Base-by-base conservation (phyloP, 2,888 invertebrate genomes). In the Cosmorhoe ocellata region DNA sequence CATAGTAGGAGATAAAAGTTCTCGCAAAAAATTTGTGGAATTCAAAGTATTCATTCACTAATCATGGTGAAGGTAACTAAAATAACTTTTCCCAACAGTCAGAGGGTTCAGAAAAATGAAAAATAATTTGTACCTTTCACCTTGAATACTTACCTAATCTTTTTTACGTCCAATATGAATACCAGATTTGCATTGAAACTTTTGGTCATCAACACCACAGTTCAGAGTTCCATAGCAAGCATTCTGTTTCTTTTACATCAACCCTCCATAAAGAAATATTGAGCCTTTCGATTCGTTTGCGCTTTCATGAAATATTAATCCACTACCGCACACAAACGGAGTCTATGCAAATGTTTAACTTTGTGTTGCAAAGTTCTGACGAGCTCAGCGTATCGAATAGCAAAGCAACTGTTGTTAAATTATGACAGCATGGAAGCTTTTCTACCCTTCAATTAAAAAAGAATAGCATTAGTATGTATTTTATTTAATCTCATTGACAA, bases 251-350 rank as follows among this genome's bases (percentile, higher is more conserved):
- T 52, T 42, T 43, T 33, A 14, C 26, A 32, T 24, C 38, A 28
- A 39, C 18, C 39, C 36, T 26, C 43, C 28, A 74, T 74, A 74
- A 69, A 68, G 61, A 67, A 74, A 72, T 72, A 74, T 73, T 68
- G 66, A 61, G 66, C 45, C 49, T 55, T 68, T 74, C 71, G 74
- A 76, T 75, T 75, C 73, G 74, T 71, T 74, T 70, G 67, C 63
- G 59, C 64, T 69, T 56, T 73, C 75, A 77, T 79, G 74, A 75
- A 80, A 77, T 76, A 76, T 77, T 74, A 75, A 78, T 74, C 37
- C 27, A 33, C 45, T 50, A 38, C 56, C 37, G 37, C 48, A 49
- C 50, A 46, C 64, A 65, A 64, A 60, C 48, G 54, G 40, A 60
- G 38, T 63, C 49, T 58, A 66, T 65, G 66, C 59, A 57, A 66